These are phyloP conservation scores for Hyperoodon ampullatus DNA, from an alignment of 2,113 vertebrate genomes.

Conservation along the genomic window DNA sequence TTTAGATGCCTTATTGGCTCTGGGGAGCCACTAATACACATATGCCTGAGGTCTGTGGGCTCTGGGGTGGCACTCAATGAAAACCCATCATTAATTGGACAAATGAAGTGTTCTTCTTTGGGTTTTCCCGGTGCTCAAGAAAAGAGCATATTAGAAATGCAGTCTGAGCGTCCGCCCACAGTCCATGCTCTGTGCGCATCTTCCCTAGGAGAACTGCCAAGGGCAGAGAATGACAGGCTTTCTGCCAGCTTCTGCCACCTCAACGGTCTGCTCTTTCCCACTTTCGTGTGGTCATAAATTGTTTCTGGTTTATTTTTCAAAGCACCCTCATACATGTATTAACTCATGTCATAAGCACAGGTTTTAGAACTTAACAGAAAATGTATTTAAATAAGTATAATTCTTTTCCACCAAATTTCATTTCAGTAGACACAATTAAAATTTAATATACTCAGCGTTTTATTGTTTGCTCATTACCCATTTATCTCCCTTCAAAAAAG, in stretches of 20 bases:
- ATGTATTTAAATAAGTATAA: neutral
- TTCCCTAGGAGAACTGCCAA: neutral
- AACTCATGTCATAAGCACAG: neutral
- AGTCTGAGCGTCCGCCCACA: neutral
- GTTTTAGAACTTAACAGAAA: slow-evolving; percentile 2
- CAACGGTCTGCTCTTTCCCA: neutral
- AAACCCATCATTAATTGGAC: slow-evolving; percentile 22
- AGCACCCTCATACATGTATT: neutral
- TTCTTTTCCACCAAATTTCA: neutral
- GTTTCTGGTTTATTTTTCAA: slow-evolving; percentile 40
- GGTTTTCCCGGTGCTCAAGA: neutral
- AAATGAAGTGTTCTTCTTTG: neutral
- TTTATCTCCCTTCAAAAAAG: neutral
- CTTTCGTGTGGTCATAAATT: neutral
- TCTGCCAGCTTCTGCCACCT: neutral
- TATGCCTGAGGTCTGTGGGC: slow-evolving; percentile 38
- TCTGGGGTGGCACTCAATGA: neutral
- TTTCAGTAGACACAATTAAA: slow-evolving; percentile 30
- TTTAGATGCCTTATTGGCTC: neutral
- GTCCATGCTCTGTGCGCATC: neutral
- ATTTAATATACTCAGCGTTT: neutral
- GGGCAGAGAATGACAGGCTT: neutral
- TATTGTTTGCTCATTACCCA: neutral
- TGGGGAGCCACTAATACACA: neutral
- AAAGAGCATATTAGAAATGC: neutral